Conservation (phyloP, 1,140 invertebrate species). For the Drosophila sturtevanti region DNA sequence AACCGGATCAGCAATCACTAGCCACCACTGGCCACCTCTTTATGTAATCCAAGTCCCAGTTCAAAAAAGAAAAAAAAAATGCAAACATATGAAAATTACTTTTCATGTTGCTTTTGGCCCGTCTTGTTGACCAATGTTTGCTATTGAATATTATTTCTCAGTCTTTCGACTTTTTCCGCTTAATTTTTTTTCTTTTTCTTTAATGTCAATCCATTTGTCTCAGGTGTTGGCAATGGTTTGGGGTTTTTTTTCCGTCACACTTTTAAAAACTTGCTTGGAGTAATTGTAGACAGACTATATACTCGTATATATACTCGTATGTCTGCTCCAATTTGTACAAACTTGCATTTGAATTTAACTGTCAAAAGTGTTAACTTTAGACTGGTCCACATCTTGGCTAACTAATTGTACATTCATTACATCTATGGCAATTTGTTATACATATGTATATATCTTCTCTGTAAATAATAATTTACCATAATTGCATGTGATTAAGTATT, state of each 20-base stretch:
- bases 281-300: slow-evolving; percentile 43
- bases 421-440: neutral
- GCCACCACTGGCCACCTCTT: slow-evolving; percentile 22
- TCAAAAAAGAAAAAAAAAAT: slow-evolving; percentile 44
- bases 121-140: slow-evolving; percentile 59
- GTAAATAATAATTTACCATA: neutral
- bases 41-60: slow-evolving; percentile 63
- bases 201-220: slow-evolving; percentile 27
- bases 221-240: slow-evolving; percentile 44
- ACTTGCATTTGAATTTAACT: slow-evolving; percentile 58
- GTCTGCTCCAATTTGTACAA: slow-evolving; percentile 49
- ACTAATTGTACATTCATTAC: neutral
- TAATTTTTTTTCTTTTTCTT: slow-evolving; percentile 1
- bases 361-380: slow-evolving; percentile 55
- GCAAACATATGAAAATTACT: slow-evolving; percentile 54
- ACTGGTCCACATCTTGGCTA: neutral
- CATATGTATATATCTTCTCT: neutral
- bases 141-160: slow-evolving; percentile 47
- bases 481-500: slow-evolving; percentile 2
- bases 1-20: slow-evolving; percentile 63
- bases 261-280: slow-evolving; percentile 28
- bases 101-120: slow-evolving; percentile 15
- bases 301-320: no score
- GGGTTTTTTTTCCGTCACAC: slow-evolving; percentile 19
- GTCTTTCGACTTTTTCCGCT: slow-evolving; percentile 45